These are phyloP conservation scores for Orius insidiosus DNA, from an alignment of 1,140 invertebrate species.

Conservation along the genomic window DNA sequence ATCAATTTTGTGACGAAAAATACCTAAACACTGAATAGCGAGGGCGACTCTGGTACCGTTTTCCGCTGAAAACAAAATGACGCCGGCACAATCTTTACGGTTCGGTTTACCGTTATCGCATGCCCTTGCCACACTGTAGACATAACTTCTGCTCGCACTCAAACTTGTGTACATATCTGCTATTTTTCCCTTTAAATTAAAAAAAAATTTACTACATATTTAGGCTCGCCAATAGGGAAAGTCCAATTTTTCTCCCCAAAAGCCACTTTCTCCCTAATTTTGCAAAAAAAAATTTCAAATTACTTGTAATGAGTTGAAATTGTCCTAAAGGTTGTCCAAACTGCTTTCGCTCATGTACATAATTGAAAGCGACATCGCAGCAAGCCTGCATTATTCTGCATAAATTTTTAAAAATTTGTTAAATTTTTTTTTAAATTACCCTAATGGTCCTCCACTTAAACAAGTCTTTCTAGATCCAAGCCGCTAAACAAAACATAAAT, in stretches of 20 bases:
- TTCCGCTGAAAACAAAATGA: constrained; percentile 81
- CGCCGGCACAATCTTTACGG: constrained; percentile 88
- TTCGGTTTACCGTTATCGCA: constrained; percentile 60
- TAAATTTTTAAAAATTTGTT: too few species aligned
- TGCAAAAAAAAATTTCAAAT: too few species aligned
- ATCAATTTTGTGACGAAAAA: neutral
- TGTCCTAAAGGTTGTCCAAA: constrained; percentile 80
- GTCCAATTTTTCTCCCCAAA: too few species aligned
- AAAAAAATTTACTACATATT: too few species aligned
- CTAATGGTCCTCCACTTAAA: constrained; percentile 81
- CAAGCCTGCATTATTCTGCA: constrained; percentile 81
- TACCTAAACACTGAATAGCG: constrained; percentile 92
- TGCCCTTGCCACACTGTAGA: constrained; percentile 79
- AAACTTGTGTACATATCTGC: constrained; percentile 94
- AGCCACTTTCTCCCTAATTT: too few species aligned
- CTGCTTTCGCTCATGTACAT: constrained; percentile 86
- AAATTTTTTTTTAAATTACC: too few species aligned
- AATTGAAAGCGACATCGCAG: constrained; percentile 86
- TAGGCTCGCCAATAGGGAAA: too few species aligned
- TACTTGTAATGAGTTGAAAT: constrained; percentile 88
- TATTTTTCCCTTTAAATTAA: constrained; percentile 90
- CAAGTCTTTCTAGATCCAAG: constrained; percentile 79
- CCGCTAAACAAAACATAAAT: constrained; percentile 96
- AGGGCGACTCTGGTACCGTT: constrained; percentile 75
- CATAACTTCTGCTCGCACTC: constrained; percentile 68